Base-by-base conservation (phyloP, 2,888 invertebrate genomes). In the Idaea biselata region DNA sequence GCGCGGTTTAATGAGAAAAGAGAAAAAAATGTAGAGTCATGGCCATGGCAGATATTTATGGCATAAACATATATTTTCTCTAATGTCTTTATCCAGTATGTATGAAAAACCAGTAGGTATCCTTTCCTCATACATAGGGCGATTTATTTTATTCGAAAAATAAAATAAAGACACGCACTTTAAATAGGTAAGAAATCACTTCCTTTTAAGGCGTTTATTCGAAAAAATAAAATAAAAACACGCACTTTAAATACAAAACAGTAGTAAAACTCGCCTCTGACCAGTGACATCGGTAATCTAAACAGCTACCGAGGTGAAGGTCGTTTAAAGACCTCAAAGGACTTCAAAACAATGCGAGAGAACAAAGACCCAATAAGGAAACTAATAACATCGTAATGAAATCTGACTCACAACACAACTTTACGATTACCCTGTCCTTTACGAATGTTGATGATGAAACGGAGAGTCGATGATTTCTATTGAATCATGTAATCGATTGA, bases 311-410 rank as follows among this genome's bases (percentile, higher is more conserved):
- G 62, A 60, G 58, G 62, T 62, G 63, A 63, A 67, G 67, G 64
- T 64, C 64, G 44, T 44, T 44, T 44, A 44, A 44, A 44, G 11
- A 44, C 44, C 44, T 44, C 44, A 44, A 44, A 44, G 44, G 44
- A 44, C 44, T 44, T 44, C 44, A 44, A 44, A 44, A 44, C 44
- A 44, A 44, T 14, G 44, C 44, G 7, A 44, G 55, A 60, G 63
- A 67, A 67, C 66, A 67, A 64, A 61, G 66, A 67, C 61, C 62
- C 62, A 64, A 59, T 18, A 54, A 63, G 58, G 60, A 44, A 63
- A 53, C 62, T 14, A 44, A 6, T 25, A 60, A 55, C 59, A 44
- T 16, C 16, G 44, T 59, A 63, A 61, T 59, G 59, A 65, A 33
- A 60, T 60, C 55, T 62, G 66, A 64, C 6, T 64, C 66, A 62